Base-by-base conservation (phyloP, 2,797 vertebrate species). In the Sebastes minor region DNA sequence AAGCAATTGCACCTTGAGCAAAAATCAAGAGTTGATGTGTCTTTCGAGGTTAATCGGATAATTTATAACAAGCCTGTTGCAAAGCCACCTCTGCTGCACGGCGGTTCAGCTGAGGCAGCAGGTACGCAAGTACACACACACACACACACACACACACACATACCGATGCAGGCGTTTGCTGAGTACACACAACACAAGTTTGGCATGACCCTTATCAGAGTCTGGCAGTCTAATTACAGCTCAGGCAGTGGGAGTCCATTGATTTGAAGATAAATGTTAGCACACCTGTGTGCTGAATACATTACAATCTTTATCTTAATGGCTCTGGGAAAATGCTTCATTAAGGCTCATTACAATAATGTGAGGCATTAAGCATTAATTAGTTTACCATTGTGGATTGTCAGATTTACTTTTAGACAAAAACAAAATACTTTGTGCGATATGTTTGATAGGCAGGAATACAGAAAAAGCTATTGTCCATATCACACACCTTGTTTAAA, bases 291-390 rank as follows among this genome's bases (percentile, higher is more conserved):
- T 91, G 82, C 80, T 74, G 89, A 93, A 93, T 93, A 89, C 89
- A 94, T 95, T 91, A 94, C 75, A 83, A 84, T 90, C 86, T 89
- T 91, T 87, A 90, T 94, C 92, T 86, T 90, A 94, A 94, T 93
- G 87, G 89, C 92, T 90, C 80, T 88, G 86, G 84, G 89, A 92
- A 89, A 92, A 92, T 91, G 89, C 89, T 89, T 95, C 92, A 95
- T 95, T 94, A 94, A 90, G 85, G 80, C 80, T 93, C 89, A 93
- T 94, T 94, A 93, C 77, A 93, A 87, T 94, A 88, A 92, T 93
- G 88, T 88, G 84, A 85, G 73, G 89, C 57, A 88, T 91, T 92
- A 84, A 80, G 90, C 77, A 89, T 88, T 94, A 90, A 93, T 93
- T 90, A 87, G 89, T 89, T 92, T 88, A 90, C 86, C 78, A 70